phyloP scores from a whole-genome alignment of 2,113 vertebrate species.

The Porphyrio hochstetteri region DNA sequence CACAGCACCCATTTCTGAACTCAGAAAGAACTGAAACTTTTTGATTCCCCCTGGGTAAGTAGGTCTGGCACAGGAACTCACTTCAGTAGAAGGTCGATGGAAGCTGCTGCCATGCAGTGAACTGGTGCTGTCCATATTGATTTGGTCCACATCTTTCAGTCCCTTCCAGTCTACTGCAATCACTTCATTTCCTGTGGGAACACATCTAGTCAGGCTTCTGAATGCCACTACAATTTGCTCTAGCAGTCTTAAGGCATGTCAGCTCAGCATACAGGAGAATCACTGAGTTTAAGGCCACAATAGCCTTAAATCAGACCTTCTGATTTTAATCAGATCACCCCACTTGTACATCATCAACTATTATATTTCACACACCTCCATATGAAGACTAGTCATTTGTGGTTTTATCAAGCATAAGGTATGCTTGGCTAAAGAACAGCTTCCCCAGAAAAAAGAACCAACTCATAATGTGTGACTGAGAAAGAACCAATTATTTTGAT shows the following conservation, averaged over 20 bases:
- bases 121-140: slow-evolving; percentile 82
- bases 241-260: not conserved
- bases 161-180: slow-evolving; percentile 84
- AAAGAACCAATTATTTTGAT: not conserved
- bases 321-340: not conserved
- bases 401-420: not conserved
- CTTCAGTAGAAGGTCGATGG: slow-evolving; percentile 80
- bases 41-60: not conserved
- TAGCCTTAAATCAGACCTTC: not conserved
- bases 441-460: not conserved
- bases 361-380: not conserved
- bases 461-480: not conserved
- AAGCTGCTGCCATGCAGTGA: slow-evolving; percentile 82
- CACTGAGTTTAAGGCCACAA: not conserved
- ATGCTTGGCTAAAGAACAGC: not conserved
- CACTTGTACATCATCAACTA: not conserved
- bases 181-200: slow-evolving; percentile 77
- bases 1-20: not conserved
- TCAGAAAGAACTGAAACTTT: not conserved
- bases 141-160: slow-evolving; percentile 82
- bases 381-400: not conserved
- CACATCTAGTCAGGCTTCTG: not conserved
- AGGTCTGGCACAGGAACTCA: slow-evolving; percentile 28
- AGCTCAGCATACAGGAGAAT: not conserved
- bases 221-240: not conserved